These are phyloP conservation scores for Cantharis lateralis DNA, from an alignment of 2,888 invertebrate genomes.

Conservation along the genomic window DNA sequence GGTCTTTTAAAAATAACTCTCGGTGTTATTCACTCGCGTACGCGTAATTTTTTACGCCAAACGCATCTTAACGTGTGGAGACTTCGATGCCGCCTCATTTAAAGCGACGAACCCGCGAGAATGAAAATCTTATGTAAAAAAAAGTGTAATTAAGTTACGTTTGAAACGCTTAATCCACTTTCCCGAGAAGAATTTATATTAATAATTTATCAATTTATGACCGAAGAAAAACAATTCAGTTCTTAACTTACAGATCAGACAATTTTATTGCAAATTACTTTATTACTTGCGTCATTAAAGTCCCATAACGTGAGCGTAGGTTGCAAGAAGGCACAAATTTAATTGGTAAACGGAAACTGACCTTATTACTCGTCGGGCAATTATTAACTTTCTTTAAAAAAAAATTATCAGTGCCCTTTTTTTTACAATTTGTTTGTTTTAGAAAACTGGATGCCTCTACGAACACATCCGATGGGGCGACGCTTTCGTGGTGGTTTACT, in stretches of 20 bases:
- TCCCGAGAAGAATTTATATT: background rate
- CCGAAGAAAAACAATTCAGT: background rate
- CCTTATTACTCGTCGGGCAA: background rate
- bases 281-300: constrained; percentile 15
- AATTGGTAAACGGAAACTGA: background rate
- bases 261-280: constrained; percentile 21
- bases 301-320: constrained; percentile 3
- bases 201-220: constrained; percentile 1
- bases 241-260: background rate
- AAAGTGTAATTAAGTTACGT: background rate
- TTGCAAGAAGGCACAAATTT: constrained; percentile 13
- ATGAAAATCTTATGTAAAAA: background rate
- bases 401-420: background rate
- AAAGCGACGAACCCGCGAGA: background rate
- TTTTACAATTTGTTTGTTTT: constrained; percentile 46
- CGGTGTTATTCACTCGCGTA: constrained; percentile 8
- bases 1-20: constrained; percentile 16
- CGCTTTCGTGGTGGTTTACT: constrained; percentile 81
- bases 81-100: background rate
- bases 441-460: constrained; percentile 75
- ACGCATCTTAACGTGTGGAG: background rate
- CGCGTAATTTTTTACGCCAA: background rate
- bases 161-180: background rate
- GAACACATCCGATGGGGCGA: constrained; percentile 83
- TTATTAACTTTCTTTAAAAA: background rate